These are phyloP conservation scores for Temnopleurus reevesii DNA, from an alignment of 53 echinoderm and acorn worm genomes.

Conservation along the genomic window DNA sequence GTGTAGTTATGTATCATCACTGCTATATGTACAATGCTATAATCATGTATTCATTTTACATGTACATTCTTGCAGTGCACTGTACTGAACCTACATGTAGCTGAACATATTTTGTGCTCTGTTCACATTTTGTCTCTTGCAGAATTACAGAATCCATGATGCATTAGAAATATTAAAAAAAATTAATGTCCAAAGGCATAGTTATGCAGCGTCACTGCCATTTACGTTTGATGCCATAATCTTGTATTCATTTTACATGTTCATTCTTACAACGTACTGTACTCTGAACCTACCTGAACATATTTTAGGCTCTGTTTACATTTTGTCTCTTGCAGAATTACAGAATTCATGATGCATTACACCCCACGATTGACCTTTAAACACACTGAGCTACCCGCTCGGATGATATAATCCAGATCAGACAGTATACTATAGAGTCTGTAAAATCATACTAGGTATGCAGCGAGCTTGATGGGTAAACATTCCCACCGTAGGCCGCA, in stretches of 20 bases:
- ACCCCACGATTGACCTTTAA: neutral
- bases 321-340: neutral
- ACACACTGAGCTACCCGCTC: neutral
- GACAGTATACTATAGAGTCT: neutral
- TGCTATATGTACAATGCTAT: too few species aligned
- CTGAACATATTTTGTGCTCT: neutral
- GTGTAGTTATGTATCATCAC: too few species aligned
- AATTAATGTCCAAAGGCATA: too few species aligned
- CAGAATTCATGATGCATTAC: neutral
- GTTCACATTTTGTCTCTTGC: neutral
- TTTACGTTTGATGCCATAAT: too few species aligned
- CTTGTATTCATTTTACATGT: too few species aligned
- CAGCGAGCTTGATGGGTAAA: neutral
- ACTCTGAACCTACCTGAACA: too few species aligned
- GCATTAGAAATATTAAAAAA: too few species aligned
- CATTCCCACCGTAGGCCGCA: constrained; percentile 31
- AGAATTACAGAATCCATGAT: neutral
- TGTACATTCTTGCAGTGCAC: too few species aligned
- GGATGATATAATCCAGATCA: neutral
- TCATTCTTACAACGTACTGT: too few species aligned
- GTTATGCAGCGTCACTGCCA: too few species aligned
- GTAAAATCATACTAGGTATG: neutral
- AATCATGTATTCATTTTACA: too few species aligned
- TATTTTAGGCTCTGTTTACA: neutral
- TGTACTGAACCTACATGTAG: too few species aligned